phyloP scores from a whole-genome alignment of 2,888 invertebrate genomes.

The Agelastica alni region DNA sequence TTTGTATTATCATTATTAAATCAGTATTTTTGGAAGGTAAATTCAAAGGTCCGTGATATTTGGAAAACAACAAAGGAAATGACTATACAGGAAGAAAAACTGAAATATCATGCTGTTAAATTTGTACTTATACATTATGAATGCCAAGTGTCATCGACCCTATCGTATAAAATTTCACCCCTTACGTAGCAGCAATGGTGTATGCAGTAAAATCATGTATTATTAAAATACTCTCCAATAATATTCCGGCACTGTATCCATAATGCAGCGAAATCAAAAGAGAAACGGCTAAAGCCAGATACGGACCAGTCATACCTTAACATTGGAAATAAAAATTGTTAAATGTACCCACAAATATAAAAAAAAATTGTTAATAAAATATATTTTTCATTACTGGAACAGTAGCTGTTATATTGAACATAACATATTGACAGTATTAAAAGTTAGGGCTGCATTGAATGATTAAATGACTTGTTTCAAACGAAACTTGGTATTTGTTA shows the following conservation, averaged over 20 bases:
- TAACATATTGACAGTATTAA: too few relatives aligned
- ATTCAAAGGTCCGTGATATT: too few relatives aligned
- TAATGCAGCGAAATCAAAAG: constrained; percentile 28
- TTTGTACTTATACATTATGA: not conserved
- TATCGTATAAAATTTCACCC: not conserved
- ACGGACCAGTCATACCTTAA: not conserved
- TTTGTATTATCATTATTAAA: too few relatives aligned
- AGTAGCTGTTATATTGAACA: too few relatives aligned
- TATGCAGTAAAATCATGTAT: constrained; percentile 33
- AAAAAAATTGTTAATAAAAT: too few relatives aligned
- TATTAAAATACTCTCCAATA: constrained; percentile 39
- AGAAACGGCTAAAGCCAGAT: not conserved
- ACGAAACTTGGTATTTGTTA: too few relatives aligned
- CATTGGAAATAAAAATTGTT: too few relatives aligned
- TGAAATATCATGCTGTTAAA: not conserved
- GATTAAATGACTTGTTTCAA: too few relatives aligned
- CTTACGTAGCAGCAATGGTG: not conserved
- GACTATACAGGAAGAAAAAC: not conserved
- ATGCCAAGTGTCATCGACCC: constrained; percentile 2
- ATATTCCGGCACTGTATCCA: constrained; percentile 38
- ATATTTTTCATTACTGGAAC: too few relatives aligned
- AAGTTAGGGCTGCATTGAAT: too few relatives aligned
- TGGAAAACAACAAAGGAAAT: too few relatives aligned
- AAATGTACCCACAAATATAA: not conserved
- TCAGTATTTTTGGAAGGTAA: too few relatives aligned